Evolutionary conservation across 2,888 invertebrate genomes (phyloP), one percentile per base, ranked within the genome.

Genomic region (Chrysopilus asiliformis): DNA sequence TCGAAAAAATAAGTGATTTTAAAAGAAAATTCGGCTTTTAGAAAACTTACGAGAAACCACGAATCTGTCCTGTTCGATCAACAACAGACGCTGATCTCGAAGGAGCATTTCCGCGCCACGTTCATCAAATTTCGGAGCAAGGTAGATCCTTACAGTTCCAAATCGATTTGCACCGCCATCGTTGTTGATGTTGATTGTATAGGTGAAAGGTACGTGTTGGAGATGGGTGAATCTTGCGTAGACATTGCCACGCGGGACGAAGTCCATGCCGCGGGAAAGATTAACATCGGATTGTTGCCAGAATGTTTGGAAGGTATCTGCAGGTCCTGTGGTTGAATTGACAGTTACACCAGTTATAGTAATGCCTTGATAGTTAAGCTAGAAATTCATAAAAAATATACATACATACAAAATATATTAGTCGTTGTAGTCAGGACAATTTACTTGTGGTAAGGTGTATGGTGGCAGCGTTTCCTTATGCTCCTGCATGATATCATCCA

Each of bases 261-360:
- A 87, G 63, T 89, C 86, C 34, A 89, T 66, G 0, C 86, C 87
- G 16, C 80, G 71, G 0, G 82, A 79, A 29, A 89, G 58, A 54
- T 87, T 79, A 28, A 86, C 72, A 48, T 83, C 80, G 34, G 81
- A 82, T 55, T 73, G 71, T 67, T 78, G 79, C 85, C 86, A 87
- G 64, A 70, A 80, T 0, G 84, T 85, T 45, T 68, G 64, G 13
- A 86, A 52, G 1, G 51, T 43, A 14, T 53, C 43, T 36, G 35
- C 53, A 38, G 39, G 52, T 1, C 71, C 70, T 2, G 43, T 38
- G 3, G 41, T 45, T 10, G 59, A 44, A 35, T 51, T 51, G 3
- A 53, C 50, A 19, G 47, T 43, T 15, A 56, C 34, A 4, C 44
- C 39, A 18, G 46, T 47, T 4, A 58, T 49, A 13, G 10, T 15